Evolutionary conservation across 2,888 invertebrate genomes (phyloP), one percentile per base, ranked within the genome.

Genomic region (Drosophila quinaria): DNA sequence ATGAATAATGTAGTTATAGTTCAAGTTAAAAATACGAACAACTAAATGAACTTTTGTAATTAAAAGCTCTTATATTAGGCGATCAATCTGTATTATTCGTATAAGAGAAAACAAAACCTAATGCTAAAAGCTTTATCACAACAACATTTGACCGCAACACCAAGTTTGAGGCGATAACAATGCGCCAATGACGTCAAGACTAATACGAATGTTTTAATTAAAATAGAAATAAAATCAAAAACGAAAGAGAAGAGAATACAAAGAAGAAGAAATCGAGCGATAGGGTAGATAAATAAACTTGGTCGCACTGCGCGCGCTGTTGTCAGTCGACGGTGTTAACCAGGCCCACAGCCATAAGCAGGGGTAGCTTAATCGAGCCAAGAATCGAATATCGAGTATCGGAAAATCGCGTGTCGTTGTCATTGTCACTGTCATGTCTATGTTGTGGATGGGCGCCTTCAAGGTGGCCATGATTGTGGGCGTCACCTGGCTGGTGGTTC

Each of bases 391-490:
- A 39, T 39, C 39, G 33, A 29, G 13, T 5, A 29, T 29, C 8
- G 29, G 29, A 29, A 29, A 29, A 29, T 29, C 25, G 25, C 5
- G 25, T 25, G 25, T 25, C 25, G 5, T 5, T 22, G 22, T 22
- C 22, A 22, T 22, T 22, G 22, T 22, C 25, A 25, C 6, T 29
- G 17, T 35, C 67, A 95, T 95, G 95, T 94, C 94, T 83, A 87
- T 94, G 52, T 74, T 95, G 68, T 95, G 95, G 95, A 94, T 95
- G 94, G 94, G 94, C 75, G 93, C 94, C 70, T 93, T 95, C 89
- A 95, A 94, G 92, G 91, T 95, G 76, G 94, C 94, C 70, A 92
- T 95, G 90, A 95, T 95, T 62, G 92, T 95, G 87, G 95, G 95
- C 74, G 94, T 94, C 67, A 95, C 95, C 66, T 94, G 93, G 91